Conservation (phyloP, 2,797 vertebrate species). For the Phylloscopus collybita region DNA sequence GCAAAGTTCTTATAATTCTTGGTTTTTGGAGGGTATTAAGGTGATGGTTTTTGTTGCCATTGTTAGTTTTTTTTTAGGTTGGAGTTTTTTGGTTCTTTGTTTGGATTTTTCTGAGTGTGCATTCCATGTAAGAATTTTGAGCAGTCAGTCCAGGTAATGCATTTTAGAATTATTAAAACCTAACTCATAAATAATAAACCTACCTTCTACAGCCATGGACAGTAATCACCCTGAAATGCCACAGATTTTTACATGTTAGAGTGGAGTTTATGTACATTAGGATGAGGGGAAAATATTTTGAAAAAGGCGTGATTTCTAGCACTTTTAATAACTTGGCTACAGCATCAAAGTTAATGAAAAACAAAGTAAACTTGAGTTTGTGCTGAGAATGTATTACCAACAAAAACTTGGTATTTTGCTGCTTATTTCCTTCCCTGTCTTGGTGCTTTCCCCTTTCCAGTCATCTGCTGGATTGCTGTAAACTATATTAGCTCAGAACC, state of each 20-base stretch:
- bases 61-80: too few relatives aligned
- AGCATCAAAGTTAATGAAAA: background rate
- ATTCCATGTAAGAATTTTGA: background rate
- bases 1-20: background rate
- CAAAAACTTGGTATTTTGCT: background rate
- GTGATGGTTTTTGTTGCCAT: fast-evolving
- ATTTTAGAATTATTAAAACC: background rate
- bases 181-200: background rate
- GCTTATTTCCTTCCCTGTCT: background rate
- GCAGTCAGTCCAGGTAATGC: background rate
- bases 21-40: fast-evolving
- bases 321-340: background rate
- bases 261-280: background rate
- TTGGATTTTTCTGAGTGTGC: background rate
- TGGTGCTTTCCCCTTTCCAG: background rate
- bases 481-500: background rate
- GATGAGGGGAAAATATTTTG: background rate
- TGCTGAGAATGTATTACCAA: background rate
- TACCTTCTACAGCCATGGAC: background rate
- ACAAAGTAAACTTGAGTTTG: background rate
- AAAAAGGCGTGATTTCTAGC: background rate
- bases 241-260: background rate
- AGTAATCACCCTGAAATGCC: background rate
- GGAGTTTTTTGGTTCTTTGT: background rate
- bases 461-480: background rate